These are phyloP conservation scores for Saimiri boliviensis DNA, from an alignment of 2,113 vertebrate genomes.

Conservation along the genomic window DNA sequence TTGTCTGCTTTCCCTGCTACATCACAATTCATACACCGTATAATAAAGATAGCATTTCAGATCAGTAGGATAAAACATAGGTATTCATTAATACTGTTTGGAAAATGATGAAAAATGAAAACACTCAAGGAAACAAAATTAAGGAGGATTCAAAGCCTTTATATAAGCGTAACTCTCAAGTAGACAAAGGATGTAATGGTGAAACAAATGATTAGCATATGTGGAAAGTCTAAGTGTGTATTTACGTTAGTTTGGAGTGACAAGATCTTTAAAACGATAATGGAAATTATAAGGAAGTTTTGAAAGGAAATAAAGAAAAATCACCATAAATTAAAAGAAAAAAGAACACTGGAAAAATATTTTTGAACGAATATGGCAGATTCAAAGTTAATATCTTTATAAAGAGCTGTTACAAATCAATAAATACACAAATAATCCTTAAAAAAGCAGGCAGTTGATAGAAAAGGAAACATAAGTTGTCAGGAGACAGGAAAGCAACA, in stretches of 20 bases:
- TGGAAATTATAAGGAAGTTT: neutral
- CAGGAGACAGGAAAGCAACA: neutral
- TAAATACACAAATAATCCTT: neutral
- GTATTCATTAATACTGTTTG: neutral
- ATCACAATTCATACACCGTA: neutral
- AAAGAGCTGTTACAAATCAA: neutral
- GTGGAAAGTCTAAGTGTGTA: neutral
- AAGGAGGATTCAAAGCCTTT: neutral
- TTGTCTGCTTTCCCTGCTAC: neutral
- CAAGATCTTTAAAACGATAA: neutral
- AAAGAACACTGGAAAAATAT: neutral
- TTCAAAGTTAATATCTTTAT: neutral
- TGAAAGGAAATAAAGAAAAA: neutral
- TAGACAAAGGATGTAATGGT: neutral
- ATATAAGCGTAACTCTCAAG: neutral
- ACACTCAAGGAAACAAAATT: neutral
- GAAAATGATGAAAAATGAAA: slow-evolving; percentile 8
- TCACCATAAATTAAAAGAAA: neutral
- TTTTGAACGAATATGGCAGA: neutral
- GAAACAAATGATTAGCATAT: neutral
- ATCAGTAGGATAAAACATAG: neutral
- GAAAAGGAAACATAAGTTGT: neutral
- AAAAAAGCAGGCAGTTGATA: neutral
- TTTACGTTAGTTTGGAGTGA: neutral
- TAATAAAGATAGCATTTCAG: neutral